phyloP scores from a whole-genome alignment of 2,888 invertebrate species.

The Lucinisca nassula region DNA sequence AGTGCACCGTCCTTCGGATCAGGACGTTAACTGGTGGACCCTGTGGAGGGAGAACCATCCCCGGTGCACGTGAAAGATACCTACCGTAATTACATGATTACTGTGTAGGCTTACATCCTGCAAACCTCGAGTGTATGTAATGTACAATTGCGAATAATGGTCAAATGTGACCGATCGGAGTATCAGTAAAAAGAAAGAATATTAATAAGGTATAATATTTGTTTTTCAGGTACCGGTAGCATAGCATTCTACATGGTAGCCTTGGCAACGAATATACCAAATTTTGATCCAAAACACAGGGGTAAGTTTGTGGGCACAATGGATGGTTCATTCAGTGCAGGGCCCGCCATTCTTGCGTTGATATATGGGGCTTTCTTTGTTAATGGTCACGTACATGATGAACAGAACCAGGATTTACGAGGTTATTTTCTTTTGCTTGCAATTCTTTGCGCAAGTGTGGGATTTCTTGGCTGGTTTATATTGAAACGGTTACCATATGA shows the following conservation, averaged over 20 bases:
- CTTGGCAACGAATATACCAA: conserved; percentile 70
- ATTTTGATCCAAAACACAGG: conserved; percentile 71
- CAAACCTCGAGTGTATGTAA: too few relatives aligned
- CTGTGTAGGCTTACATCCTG: too few relatives aligned
- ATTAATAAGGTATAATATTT: too few relatives aligned
- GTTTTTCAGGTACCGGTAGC: conserved; percentile 71
- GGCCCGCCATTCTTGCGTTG: conserved; percentile 73
- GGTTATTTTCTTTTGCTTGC: conserved; percentile 75
- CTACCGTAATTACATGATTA: too few relatives aligned
- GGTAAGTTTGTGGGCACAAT: conserved; percentile 75
- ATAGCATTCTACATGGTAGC: conserved; percentile 77
- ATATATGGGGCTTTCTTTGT: conserved; percentile 71
- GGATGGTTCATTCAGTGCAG: conserved; percentile 75
- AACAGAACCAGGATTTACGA: conserved; percentile 71
- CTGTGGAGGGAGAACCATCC: too few relatives aligned
- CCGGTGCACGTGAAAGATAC: too few relatives aligned
- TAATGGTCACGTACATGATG: conserved; percentile 65
- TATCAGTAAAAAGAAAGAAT: too few relatives aligned
- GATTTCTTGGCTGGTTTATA: conserved; percentile 63
- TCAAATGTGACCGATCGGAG: too few relatives aligned
- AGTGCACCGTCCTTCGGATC: too few relatives aligned
- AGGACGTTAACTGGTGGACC: too few relatives aligned
- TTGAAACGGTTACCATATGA: conserved; percentile 51
- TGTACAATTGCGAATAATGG: too few relatives aligned
- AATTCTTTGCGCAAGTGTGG: conserved; percentile 62